Conservation (phyloP, 23 tunicate genomes). For the Diplosoma virens region DNA sequence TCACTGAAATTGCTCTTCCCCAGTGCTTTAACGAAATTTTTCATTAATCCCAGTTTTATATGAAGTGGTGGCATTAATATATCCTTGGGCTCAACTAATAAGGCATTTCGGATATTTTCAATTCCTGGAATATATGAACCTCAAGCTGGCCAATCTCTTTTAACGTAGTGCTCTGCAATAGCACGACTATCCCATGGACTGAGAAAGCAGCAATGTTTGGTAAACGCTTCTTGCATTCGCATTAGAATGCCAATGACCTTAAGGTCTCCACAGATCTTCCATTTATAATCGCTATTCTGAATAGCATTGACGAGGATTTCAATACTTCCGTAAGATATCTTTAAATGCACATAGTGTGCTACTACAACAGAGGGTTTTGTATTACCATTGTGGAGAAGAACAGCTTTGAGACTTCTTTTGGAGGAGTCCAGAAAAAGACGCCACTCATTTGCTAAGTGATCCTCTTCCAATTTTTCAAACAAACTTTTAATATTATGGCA, state of each 20-base stretch:
- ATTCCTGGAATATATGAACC: conserved; percentile 9
- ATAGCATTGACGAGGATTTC: conserved; percentile 31
- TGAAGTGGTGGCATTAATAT: conserved; percentile 25
- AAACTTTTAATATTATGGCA: too few species aligned
- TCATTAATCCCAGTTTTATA: conserved; percentile 20
- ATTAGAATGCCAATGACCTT: conserved; percentile 21
- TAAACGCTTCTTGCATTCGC: conserved; percentile 28
- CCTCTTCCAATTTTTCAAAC: too few species aligned
- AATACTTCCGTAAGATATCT: conserved; percentile 28
- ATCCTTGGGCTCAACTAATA: conserved; percentile 14
- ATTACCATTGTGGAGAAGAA: too few species aligned
- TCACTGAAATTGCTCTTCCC: conserved; percentile 31
- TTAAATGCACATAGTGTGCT: conserved; percentile 28
- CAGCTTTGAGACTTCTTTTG: too few species aligned
- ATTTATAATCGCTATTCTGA: conserved; percentile 22
- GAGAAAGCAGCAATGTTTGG: conserved; percentile 45
- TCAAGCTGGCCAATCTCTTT: conserved; percentile 36
- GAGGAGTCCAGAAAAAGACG: too few species aligned
- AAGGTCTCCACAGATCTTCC: conserved; percentile 27
- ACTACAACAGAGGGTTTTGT: not conserved
- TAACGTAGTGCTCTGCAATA: conserved; percentile 32
- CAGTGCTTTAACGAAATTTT: conserved; percentile 31
- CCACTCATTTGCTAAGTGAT: too few species aligned
- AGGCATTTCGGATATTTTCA: not conserved
- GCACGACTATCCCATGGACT: conserved; percentile 44